phyloP scores from a whole-genome alignment of 2,797 vertebrate genomes.

The Lutra lutra region DNA sequence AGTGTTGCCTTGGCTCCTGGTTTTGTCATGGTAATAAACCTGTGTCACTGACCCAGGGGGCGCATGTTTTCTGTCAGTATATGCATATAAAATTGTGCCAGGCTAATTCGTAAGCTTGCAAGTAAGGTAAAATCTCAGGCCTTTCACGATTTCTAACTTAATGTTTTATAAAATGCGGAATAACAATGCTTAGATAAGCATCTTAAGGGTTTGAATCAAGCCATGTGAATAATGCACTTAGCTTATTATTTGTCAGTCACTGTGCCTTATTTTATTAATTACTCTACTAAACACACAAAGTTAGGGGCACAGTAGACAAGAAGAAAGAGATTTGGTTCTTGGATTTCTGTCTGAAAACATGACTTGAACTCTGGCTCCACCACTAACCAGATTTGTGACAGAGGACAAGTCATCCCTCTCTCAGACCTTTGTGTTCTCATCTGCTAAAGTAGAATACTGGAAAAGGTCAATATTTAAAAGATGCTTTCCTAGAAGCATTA shows the following conservation, averaged over 20 bases:
- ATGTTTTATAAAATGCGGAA: background rate
- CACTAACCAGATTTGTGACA: background rate
- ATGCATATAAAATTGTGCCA: background rate
- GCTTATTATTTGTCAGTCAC: background rate
- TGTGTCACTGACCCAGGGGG: background rate
- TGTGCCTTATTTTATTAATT: background rate
- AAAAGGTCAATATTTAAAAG: background rate
- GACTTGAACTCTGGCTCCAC: background rate
- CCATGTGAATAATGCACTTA: background rate
- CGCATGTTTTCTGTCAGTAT: background rate
- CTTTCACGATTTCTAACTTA: background rate
- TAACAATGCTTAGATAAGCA: background rate
- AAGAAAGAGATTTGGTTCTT: background rate
- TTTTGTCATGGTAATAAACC: background rate
- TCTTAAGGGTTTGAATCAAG: background rate
- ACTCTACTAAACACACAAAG: background rate
- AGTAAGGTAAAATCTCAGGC: background rate
- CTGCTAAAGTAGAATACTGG: background rate
- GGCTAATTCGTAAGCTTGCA: background rate
- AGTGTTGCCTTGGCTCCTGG: background rate
- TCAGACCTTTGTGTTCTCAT: background rate
- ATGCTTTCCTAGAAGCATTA: background rate
- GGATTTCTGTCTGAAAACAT: background rate
- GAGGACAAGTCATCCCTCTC: background rate
- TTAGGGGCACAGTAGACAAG: background rate